Evolutionary conservation across 2,113 vertebrate genomes (phyloP), one percentile per base, ranked within the genome.

Genomic region (Mormoops blainvillei): DNA sequence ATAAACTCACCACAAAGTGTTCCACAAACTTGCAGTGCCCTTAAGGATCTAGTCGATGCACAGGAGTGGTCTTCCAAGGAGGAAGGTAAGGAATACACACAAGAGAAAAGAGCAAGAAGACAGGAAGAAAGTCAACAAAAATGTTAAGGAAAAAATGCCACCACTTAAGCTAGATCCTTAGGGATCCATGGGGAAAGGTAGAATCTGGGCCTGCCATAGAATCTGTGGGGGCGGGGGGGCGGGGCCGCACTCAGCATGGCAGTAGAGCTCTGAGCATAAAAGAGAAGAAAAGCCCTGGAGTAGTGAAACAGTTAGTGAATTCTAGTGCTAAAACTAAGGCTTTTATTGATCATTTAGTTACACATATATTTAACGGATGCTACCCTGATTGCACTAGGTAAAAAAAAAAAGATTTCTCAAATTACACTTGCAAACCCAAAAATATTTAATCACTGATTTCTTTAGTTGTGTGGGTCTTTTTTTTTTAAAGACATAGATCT

Each of bases 381-480:
- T 43, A 45, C 3, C 45, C 81, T 67, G 5, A 56, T 31, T 36
- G 68, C 36, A 76, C 15, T 73, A 18, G 36, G 52, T 76, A 87
- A 92, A 97, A 94, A 94, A 54, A 7, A 5, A 77, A 88, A 31
- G 94, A 52, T 85, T 78, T 87, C 89, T 88, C 73, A 86, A 95
- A 93, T 73, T 88, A 70, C 28, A 94, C 56, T 93, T 91, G 93
- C 28, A 95, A 85, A 82, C 65, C 54, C 92, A 87, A 93, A 91
- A n/a, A n/a, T 73, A 4, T 20, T 58, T 77, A 33, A 87, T n/a
- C 22, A 33, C 73, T 71, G 48, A 81, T 52, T 93, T 77, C 36
- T 16, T 81, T 70, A 83, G n/a, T 56, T 92, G 26, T 28, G 11
- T 26, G 24, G 20, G 70, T 50, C 63, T 43, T 65, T 63, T 10